These are phyloP conservation scores for Benthosema pterotum DNA, from an alignment of 2,797 vertebrate species.

Conservation along the genomic window DNA sequence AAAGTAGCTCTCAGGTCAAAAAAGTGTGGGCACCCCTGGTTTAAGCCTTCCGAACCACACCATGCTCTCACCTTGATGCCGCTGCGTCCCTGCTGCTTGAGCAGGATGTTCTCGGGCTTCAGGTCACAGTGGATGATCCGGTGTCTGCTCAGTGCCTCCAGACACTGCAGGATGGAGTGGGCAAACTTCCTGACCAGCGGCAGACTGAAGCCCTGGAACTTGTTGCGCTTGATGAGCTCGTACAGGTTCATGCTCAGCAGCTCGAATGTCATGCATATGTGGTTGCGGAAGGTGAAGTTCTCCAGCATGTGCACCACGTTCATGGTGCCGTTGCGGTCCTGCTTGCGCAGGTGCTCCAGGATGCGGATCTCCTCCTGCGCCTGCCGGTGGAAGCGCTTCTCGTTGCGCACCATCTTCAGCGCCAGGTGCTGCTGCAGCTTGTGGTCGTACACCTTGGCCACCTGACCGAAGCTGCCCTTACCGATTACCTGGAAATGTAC, in stretches of 20 bases:
- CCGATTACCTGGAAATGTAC: constrained; percentile 88
- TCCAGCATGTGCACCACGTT: constrained; percentile 98
- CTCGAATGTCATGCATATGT: constrained; percentile 98
- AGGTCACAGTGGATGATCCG: constrained; percentile 98
- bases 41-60: background rate
- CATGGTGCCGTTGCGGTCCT: constrained; percentile 93
- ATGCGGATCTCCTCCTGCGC: constrained; percentile 97
- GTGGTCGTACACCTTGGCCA: constrained; percentile 97
- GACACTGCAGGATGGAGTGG: constrained; percentile 94
- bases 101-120: constrained; percentile 97
- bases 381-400: constrained; percentile 96
- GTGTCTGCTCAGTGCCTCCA: constrained; percentile 90
- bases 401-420: constrained; percentile 97
- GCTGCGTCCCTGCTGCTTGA: constrained; percentile 95
- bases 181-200: constrained; percentile 96
- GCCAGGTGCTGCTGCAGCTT: constrained; percentile 94
- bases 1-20: no score
- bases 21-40: no score
- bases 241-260: constrained; percentile 97
- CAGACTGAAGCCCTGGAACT: constrained; percentile 97
- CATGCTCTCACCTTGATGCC: constrained; percentile 88
- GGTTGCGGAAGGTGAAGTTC: constrained; percentile 96
- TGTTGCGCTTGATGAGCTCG: constrained; percentile 97
- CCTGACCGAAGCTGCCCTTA: constrained; percentile 98
- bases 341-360: constrained; percentile 94